Evolutionary conservation across 2,797 vertebrate species (phyloP).

Genomic region (Bryconaethiops microstoma): DNA sequence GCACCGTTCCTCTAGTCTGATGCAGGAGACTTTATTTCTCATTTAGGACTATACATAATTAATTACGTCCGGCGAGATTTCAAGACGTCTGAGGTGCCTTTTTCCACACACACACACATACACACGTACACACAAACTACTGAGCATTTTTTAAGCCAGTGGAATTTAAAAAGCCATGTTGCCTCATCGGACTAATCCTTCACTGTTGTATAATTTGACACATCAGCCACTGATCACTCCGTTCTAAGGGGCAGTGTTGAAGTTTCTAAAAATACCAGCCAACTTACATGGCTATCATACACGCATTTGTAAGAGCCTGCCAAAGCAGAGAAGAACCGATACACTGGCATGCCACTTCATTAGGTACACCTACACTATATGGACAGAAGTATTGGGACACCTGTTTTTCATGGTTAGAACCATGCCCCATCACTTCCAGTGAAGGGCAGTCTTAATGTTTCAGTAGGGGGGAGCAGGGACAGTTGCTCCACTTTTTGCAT

Average conservation of each 20-base stretch:
- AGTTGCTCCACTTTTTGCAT: too few species aligned
- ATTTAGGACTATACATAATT: neutral
- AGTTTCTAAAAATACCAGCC: constrained; percentile 7
- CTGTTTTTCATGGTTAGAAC: too few species aligned
- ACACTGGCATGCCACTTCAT: neutral
- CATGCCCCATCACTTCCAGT: too few species aligned
- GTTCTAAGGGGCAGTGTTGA: neutral
- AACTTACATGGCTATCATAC: neutral
- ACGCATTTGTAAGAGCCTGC: too few species aligned
- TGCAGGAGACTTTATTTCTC: neutral
- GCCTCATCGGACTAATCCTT: neutral
- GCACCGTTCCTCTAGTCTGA: neutral
- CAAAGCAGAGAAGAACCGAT: too few species aligned
- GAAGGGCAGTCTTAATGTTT: too few species aligned
- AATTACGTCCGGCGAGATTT: neutral
- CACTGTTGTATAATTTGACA: neutral
- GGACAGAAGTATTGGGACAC: too few species aligned
- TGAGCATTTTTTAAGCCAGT: neutral
- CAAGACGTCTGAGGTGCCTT: neutral
- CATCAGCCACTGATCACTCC: neutral
- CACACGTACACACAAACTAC: neutral
- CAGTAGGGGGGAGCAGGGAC: too few species aligned
- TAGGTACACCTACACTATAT: neutral
- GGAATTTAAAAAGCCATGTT: neutral
- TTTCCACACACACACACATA: neutral